These are phyloP conservation scores for Drosophila suboccidentalis DNA, from an alignment of 2,888 invertebrate genomes.

Conservation along the genomic window DNA sequence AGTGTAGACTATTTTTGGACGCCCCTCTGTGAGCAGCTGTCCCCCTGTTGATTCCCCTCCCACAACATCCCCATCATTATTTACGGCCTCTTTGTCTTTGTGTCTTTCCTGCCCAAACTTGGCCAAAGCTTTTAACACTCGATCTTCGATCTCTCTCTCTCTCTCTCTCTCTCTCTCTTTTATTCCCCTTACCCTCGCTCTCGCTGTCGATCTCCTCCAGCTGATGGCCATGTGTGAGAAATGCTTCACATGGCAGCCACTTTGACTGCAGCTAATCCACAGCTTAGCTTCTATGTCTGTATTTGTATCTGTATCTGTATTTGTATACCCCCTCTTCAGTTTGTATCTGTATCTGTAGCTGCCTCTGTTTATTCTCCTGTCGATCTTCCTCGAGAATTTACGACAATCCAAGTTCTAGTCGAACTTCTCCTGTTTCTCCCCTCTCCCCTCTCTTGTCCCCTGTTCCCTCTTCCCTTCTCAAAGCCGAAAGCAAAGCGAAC, in stretches of 20 bases:
- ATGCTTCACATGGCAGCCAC: conserved; percentile 40
- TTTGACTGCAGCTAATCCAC: conserved; percentile 49
- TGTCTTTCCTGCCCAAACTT: conserved; percentile 48
- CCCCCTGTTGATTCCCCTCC: conserved; percentile 16
- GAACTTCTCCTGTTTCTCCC: conserved; percentile 19
- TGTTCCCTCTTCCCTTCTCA: too few relatives aligned
- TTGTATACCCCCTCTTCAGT: background rate
- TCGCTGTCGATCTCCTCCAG: conserved; percentile 7
- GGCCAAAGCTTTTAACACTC: conserved; percentile 60
- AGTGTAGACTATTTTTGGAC: conserved; percentile 42
- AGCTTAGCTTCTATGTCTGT: conserved; percentile 35
- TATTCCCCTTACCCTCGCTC: background rate
- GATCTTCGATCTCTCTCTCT: conserved; percentile 11
- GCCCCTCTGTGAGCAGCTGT: conserved; percentile 54
- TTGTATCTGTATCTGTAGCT: conserved; percentile 15
- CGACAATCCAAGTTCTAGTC: conserved; percentile 47
- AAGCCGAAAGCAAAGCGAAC: conserved; percentile 6
- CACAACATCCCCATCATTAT: conserved; percentile 19
- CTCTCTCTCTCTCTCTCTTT: background rate
- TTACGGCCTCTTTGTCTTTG: conserved; percentile 11
- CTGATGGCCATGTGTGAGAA: conserved; percentile 61
- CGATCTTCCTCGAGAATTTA: conserved; percentile 62
- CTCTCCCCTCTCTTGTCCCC: background rate
- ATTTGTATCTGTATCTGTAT: too few relatives aligned
- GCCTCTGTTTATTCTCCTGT: conserved; percentile 47